phyloP scores from a whole-genome alignment of 2,888 invertebrate species.

The Tachystola acroxantha region DNA sequence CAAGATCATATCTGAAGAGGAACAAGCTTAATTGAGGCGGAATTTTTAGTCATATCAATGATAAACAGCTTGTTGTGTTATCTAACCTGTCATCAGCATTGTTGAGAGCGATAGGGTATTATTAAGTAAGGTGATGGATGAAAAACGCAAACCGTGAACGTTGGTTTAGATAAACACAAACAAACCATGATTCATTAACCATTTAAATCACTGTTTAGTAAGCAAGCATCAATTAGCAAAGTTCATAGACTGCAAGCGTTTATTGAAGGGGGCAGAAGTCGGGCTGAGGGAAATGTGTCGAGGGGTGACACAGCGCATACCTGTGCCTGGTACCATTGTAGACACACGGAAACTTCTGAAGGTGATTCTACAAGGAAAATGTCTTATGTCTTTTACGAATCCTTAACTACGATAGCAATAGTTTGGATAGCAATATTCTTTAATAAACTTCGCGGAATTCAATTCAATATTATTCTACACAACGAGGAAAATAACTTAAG shows the following conservation, averaged over 20 bases:
- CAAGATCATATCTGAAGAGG: conserved; percentile 27
- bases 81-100: conserved; percentile 22
- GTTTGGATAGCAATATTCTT: too few relatives aligned
- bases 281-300: conserved; percentile 27
- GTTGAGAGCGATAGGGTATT: conserved; percentile 15
- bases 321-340: conserved; percentile 46
- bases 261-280: conserved; percentile 32
- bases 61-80: conserved; percentile 20
- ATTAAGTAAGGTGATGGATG: conserved; percentile 6
- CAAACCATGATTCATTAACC: background rate
- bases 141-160: background rate
- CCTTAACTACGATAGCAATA: background rate
- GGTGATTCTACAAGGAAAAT: conserved; percentile 15
- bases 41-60: conserved; percentile 30
- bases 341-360: conserved; percentile 25
- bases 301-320: conserved; percentile 48
- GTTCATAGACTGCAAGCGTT: conserved; percentile 21
- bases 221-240: conserved; percentile 26
- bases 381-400: background rate
- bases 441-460: too few relatives aligned
- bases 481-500: too few relatives aligned
- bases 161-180: background rate
- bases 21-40: conserved; percentile 29
- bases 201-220: background rate
- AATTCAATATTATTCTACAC: too few relatives aligned